These are phyloP conservation scores for Silurus meridionalis DNA, from an alignment of 2,113 vertebrate genomes.

Conservation along the genomic window DNA sequence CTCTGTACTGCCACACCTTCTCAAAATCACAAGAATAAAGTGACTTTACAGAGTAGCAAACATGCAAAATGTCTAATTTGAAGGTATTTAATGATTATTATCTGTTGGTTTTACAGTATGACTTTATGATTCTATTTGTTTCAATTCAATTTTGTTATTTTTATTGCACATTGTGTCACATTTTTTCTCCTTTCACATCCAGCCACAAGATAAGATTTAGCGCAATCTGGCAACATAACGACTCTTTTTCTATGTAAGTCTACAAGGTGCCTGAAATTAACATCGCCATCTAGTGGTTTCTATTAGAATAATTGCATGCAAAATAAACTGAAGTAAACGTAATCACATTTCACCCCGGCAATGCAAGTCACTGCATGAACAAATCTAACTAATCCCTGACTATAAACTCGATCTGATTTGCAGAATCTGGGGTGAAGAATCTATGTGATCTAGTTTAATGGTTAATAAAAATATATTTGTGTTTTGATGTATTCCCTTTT, in stretches of 20 bases:
- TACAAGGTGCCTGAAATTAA: not conserved
- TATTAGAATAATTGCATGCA: not conserved
- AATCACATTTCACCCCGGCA: not conserved
- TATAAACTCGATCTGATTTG: not conserved
- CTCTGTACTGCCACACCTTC: too few relatives aligned
- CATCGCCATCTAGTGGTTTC: constrained; percentile 34
- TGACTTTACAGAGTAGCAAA: too few relatives aligned
- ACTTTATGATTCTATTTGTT: not conserved
- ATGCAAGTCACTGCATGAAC: not conserved
- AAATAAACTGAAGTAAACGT: not conserved
- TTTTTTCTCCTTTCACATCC: not conserved
- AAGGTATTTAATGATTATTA: not conserved
- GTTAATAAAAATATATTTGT: not conserved
- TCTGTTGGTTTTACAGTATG: not conserved
- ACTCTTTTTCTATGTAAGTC: not conserved
- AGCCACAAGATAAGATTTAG: not conserved
- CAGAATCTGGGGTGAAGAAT: not conserved
- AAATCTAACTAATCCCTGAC: not conserved
- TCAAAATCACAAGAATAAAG: too few relatives aligned
- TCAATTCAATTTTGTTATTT: not conserved
- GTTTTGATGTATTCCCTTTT: constrained; percentile 1
- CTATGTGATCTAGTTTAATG: not conserved
- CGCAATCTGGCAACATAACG: constrained; percentile 16
- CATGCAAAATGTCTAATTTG: too few relatives aligned
- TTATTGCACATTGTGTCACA: not conserved